Percentiles rank a stretch among this genome's conserved stretches.
Conservation (phyloP, 2,797 vertebrate species). For the Dryobates pubescens region DNA sequence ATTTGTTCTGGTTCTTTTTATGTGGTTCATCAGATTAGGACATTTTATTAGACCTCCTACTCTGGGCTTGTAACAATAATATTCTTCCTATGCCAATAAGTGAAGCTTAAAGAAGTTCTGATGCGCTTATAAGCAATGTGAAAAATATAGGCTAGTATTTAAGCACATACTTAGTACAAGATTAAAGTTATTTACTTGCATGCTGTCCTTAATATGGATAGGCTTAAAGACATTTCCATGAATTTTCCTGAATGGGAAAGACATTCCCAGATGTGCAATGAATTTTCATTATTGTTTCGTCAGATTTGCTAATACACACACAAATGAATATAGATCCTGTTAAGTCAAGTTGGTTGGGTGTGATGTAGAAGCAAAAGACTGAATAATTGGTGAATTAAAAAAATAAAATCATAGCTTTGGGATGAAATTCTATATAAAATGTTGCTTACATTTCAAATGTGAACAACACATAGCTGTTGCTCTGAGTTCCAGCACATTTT, state of each 20-base stretch:
- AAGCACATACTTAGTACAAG: conserved; percentile 59
- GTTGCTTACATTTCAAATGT: background rate
- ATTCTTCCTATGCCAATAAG: conserved; percentile 28
- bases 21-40: conserved; percentile 58
- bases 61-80: conserved; percentile 21
- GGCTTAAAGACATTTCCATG: conserved; percentile 57
- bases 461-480: background rate
- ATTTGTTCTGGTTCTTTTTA: conserved; percentile 38
- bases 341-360: background rate
- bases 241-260: conserved; percentile 41
- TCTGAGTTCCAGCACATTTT: background rate
- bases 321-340: background rate
- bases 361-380: fast-evolving
- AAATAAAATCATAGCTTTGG: background rate
- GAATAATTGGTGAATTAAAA: background rate
- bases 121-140: conserved; percentile 14
- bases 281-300: conserved; percentile 33
- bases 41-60: conserved; percentile 55
- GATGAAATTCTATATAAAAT: background rate
- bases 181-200: conserved; percentile 68
- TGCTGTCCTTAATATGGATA: conserved; percentile 47
- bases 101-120: conserved; percentile 40
- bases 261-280: background rate
- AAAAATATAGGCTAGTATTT: conserved; percentile 49
- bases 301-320: background rate